These are phyloP conservation scores for Epistrophe eligans DNA, from an alignment of 2,888 invertebrate species.

Conservation along the genomic window DNA sequence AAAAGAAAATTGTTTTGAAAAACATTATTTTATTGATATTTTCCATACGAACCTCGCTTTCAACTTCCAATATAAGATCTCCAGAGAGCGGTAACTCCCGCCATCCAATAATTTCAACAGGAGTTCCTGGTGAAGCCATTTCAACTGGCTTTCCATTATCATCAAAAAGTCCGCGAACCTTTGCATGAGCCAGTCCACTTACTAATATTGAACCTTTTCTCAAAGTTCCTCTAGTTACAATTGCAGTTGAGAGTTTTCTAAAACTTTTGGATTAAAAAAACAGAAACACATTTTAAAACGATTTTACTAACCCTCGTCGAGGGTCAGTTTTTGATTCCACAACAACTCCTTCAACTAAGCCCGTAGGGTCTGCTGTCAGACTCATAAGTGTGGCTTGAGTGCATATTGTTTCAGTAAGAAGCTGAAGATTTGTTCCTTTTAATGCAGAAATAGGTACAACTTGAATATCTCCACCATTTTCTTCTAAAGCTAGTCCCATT, in stretches of 20 bases:
- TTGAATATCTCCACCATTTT: conserved; percentile 95
- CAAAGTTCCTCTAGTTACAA: conserved; percentile 94
- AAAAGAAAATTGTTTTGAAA: background rate
- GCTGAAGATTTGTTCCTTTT: conserved; percentile 90
- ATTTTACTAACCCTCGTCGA: conserved; percentile 86
- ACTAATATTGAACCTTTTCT: conserved; percentile 91
- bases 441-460: conserved; percentile 96
- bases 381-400: conserved; percentile 94
- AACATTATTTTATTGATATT: background rate
- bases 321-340: conserved; percentile 92
- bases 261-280: conserved; percentile 12
- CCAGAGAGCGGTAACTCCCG: conserved; percentile 94
- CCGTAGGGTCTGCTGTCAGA: conserved; percentile 92
- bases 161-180: conserved; percentile 91
- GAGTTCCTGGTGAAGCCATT: conserved; percentile 89
- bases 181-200: conserved; percentile 93
- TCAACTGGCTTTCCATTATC: conserved; percentile 88
- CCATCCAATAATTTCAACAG: conserved; percentile 96
- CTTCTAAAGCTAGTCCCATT: conserved; percentile 93
- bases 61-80: conserved; percentile 93
- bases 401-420: conserved; percentile 92
- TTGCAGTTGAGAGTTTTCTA: conserved; percentile 92
- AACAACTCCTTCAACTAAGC: conserved; percentile 94
- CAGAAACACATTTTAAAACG: background rate
- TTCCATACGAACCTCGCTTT: conserved; percentile 86